Conservation (phyloP, 2,113 vertebrate genomes). For the Notiomystis cincta region DNA sequence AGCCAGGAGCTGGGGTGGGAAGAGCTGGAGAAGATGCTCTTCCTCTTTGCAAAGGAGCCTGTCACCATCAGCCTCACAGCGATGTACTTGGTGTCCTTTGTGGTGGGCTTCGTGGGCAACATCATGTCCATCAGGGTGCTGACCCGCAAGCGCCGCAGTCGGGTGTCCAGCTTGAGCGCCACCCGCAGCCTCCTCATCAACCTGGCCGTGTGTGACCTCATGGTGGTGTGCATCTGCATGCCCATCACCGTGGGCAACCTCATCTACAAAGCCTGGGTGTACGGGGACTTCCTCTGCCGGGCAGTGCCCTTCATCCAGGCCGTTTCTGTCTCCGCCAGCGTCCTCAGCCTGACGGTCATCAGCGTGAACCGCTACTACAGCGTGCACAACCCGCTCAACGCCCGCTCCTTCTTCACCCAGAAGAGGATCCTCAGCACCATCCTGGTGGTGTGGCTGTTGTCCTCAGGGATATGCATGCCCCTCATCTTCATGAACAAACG, state of each 20-base stretch:
- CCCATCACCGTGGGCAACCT: constrained; percentile 86
- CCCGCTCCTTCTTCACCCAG: constrained; percentile 86
- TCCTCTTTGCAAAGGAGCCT: constrained; percentile 83
- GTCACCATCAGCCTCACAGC: constrained; percentile 80
- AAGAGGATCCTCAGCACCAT: constrained; percentile 81
- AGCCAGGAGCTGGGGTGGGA: constrained; percentile 62
- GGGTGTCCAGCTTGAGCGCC: constrained; percentile 79
- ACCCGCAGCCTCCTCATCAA: constrained; percentile 87
- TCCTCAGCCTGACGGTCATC: constrained; percentile 87
- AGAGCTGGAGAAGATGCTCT: constrained; percentile 80
- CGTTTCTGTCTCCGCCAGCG: constrained; percentile 85
- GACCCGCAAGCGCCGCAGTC: constrained; percentile 72
- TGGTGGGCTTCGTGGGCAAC: constrained; percentile 86
- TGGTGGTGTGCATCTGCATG: constrained; percentile 92
- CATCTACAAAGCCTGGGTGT: constrained; percentile 90
- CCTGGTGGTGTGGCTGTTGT: constrained; percentile 82
- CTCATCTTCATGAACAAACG: constrained; percentile 85
- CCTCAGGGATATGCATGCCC: constrained; percentile 84
- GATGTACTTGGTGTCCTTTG: constrained; percentile 85
- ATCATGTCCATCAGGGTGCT: constrained; percentile 86
- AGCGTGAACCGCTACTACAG: constrained; percentile 89
- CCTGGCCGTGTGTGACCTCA: constrained; percentile 87
- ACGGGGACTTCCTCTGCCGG: constrained; percentile 86
- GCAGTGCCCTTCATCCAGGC: constrained; percentile 89
- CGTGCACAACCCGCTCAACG: constrained; percentile 82